Conservation (phyloP, 53 echinoderm and acorn worm species). For the Actinopyga echinites region DNA sequence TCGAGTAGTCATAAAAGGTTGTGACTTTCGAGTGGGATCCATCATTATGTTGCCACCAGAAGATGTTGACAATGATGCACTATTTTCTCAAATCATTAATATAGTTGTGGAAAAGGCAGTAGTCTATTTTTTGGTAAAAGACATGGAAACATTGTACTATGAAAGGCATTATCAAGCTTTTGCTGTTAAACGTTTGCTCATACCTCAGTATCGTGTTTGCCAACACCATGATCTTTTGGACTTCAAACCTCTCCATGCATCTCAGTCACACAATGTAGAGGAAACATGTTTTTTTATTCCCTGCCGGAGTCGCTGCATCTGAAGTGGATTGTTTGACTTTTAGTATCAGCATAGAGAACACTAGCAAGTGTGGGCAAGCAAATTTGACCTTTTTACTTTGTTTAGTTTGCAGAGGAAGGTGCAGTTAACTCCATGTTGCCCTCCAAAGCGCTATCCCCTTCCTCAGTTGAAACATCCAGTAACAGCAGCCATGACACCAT, state of each 20-base stretch:
- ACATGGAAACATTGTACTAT: conserved; percentile 11
- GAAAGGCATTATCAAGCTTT: conserved; percentile 2
- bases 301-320: not conserved
- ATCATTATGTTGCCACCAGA: not conserved
- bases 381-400: no score
- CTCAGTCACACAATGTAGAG: not conserved
- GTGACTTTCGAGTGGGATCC: conserved; percentile 1
- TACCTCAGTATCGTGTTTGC: not conserved
- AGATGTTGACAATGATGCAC: not conserved
- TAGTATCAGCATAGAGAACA: no score
- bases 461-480: not conserved
- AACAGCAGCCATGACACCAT: not conserved
- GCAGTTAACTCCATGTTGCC: no score
- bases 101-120: not conserved
- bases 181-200: not conserved
- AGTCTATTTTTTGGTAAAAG: not conserved
- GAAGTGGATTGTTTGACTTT: no score
- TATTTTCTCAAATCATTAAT: not conserved
- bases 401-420: no score
- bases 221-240: not conserved
- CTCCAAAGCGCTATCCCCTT: no score
- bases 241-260: conserved; percentile 4
- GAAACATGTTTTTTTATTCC: not conserved
- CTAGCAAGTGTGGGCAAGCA: no score
- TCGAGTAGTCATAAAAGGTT: not conserved